Evolutionary conservation across 2,797 vertebrate genomes (phyloP).

Genomic region (Bradypus variegatus): DNA sequence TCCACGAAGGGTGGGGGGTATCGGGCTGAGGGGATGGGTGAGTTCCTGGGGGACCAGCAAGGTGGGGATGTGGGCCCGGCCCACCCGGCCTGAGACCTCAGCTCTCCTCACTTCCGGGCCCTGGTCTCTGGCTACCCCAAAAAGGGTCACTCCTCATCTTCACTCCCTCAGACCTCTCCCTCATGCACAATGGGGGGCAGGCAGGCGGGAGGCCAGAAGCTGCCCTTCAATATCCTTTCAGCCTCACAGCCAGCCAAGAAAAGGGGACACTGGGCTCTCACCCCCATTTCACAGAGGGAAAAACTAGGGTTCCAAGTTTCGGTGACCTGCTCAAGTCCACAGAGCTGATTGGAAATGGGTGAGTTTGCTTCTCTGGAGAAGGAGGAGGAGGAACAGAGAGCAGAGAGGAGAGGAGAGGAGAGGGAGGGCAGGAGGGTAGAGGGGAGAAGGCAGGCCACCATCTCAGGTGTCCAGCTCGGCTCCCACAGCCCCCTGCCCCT

Average conservation of each 20-base stretch:
- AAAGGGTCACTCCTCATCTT: not conserved
- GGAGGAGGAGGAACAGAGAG: not conserved
- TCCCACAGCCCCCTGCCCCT: not conserved
- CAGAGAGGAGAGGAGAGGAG: not conserved
- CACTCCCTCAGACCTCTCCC: not conserved
- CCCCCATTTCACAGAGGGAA: not conserved
- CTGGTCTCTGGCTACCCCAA: not conserved
- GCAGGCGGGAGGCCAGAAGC: not conserved
- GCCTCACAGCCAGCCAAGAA: not conserved
- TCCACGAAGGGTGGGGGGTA: not conserved
- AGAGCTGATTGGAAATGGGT: not conserved
- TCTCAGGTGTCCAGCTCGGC: not conserved
- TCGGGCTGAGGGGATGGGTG: not conserved
- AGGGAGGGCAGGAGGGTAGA: not conserved
- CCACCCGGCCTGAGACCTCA: not conserved
- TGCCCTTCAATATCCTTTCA: not conserved
- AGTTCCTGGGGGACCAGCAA: not conserved
- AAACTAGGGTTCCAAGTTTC: not conserved
- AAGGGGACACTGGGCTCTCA: not conserved
- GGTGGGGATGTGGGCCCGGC: not conserved
- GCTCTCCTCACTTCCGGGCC: not conserved
- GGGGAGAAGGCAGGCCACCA: rapidly evolving
- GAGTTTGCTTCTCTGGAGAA: not conserved
- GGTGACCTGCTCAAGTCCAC: not conserved
- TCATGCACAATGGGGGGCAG: not conserved